phyloP scores from a whole-genome alignment of 2,888 invertebrate species.

The Eulithis prunata region DNA sequence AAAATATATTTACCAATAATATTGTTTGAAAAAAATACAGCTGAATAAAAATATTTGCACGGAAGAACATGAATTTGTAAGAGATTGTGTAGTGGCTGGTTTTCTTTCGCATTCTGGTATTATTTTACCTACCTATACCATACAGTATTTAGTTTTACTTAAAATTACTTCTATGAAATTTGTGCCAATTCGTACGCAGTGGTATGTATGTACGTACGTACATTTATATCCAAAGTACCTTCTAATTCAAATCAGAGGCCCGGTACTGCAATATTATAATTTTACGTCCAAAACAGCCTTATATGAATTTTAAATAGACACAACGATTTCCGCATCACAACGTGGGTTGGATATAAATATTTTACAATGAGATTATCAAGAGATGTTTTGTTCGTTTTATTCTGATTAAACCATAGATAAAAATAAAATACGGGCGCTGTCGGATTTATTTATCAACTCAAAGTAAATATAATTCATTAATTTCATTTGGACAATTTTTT shows the following conservation, averaged over 20 bases:
- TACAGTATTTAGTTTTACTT: too few species aligned
- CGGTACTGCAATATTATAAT: conserved; percentile 52
- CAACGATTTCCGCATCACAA: conserved; percentile 62
- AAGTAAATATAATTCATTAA: neutral
- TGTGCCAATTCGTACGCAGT: neutral
- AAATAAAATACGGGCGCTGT: neutral
- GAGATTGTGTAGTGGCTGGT: too few species aligned
- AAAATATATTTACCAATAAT: too few species aligned
- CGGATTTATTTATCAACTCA: neutral
- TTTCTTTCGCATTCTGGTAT: too few species aligned
- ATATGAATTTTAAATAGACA: conserved; percentile 73
- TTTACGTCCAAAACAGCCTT: conserved; percentile 57
- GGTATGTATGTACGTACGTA: neutral
- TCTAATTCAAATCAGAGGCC: conserved; percentile 37
- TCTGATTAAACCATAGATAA: neutral
- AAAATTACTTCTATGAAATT: too few species aligned
- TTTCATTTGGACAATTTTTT: too few species aligned
- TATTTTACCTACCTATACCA: too few species aligned
- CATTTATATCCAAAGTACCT: neutral
- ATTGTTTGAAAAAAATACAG: too few species aligned
- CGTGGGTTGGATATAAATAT: conserved; percentile 63
- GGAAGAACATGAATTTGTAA: too few species aligned
- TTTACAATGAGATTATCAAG: conserved; percentile 1
- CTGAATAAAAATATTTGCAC: too few species aligned
- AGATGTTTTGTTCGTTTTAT: neutral